Conservation (phyloP, 2,797 vertebrate genomes). For the Crax fasciolata region DNA sequence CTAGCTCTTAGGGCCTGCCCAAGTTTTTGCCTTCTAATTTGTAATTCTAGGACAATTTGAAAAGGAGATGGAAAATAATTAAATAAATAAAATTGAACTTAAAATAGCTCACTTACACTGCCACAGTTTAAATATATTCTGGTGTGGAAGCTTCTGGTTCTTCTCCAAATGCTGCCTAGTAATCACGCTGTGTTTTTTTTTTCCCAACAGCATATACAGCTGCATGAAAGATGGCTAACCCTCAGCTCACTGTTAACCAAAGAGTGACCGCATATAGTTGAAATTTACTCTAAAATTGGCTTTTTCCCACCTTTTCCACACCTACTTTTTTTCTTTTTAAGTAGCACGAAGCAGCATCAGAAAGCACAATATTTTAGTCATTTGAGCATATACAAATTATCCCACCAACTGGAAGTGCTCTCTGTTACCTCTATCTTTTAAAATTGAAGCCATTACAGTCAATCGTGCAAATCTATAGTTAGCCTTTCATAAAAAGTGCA, state of each 20-base stretch:
- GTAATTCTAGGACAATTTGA: background rate
- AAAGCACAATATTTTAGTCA: constrained; percentile 77
- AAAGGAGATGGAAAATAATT: background rate
- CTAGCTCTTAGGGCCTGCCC: constrained; percentile 23
- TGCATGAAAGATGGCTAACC: constrained; percentile 14
- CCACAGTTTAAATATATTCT: background rate
- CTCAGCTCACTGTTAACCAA: constrained; percentile 72
- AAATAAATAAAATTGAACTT: background rate
- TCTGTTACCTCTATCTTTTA: constrained; percentile 77
- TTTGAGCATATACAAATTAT: constrained; percentile 74
- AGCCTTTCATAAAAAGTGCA: constrained; percentile 71
- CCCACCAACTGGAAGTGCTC: constrained; percentile 75
- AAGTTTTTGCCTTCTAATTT: constrained; percentile 15
- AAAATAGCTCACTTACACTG: background rate
- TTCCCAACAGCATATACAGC: background rate
- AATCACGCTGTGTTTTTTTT: background rate
- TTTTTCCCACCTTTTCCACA: constrained; percentile 48
- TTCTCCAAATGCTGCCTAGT: background rate
- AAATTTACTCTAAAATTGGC: constrained; percentile 65
- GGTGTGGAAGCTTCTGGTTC: background rate
- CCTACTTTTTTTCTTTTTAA: constrained; percentile 30
- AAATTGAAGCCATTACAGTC: constrained; percentile 81
- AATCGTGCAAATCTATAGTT: constrained; percentile 79
- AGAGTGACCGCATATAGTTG: constrained; percentile 48
- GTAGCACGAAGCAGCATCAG: constrained; percentile 59